Percentiles rank a stretch among this genome's conserved stretches.
These are phyloP conservation scores for Sorex fumeus DNA, from an alignment of 2,113 vertebrate species.

Conservation along the genomic window DNA sequence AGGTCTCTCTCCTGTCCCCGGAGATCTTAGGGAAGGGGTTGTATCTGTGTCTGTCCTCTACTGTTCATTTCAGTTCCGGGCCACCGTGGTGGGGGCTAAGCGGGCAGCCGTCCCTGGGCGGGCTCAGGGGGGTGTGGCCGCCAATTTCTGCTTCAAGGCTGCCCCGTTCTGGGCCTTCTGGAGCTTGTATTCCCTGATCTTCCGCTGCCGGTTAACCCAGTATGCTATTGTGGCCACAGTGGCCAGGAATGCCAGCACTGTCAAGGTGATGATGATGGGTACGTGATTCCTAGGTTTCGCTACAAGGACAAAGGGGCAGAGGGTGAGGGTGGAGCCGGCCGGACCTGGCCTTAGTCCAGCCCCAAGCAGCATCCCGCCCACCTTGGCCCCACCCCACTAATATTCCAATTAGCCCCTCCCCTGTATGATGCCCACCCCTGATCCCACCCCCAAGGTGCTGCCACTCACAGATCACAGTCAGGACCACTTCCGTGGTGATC, in stretches of 20 bases:
- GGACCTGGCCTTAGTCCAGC: not conserved
- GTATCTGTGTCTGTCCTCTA: not conserved
- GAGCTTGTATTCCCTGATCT: constrained; percentile 71
- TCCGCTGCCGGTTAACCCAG: constrained; percentile 60
- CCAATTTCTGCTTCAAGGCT: not conserved
- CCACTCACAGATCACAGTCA: constrained; percentile 77
- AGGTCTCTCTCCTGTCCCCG: not conserved
- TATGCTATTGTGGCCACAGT: rapidly evolving
- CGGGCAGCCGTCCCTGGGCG: not conserved
- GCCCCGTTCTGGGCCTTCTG: constrained; percentile 52
- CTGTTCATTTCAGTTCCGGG: not conserved
- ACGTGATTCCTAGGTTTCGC: not conserved
- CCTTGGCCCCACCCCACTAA: too few species aligned
- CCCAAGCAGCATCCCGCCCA: not conserved
- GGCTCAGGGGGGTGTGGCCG: constrained; percentile 14
- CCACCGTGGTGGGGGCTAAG: rapidly evolving
- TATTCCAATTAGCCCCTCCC: too few species aligned
- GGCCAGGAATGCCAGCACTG: rapidly evolving
- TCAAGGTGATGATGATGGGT: not conserved
- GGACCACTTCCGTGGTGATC: constrained; percentile 26
- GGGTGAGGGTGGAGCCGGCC: not conserved
- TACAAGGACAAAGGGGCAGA: not conserved
- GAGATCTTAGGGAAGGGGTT: not conserved
- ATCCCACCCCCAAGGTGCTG: too few species aligned
- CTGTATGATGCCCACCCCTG: too few species aligned